Evolutionary conservation across 2,888 invertebrate species (phyloP), one percentile per base, ranked within the genome.

Genomic region (Eupithecia abbreviata): DNA sequence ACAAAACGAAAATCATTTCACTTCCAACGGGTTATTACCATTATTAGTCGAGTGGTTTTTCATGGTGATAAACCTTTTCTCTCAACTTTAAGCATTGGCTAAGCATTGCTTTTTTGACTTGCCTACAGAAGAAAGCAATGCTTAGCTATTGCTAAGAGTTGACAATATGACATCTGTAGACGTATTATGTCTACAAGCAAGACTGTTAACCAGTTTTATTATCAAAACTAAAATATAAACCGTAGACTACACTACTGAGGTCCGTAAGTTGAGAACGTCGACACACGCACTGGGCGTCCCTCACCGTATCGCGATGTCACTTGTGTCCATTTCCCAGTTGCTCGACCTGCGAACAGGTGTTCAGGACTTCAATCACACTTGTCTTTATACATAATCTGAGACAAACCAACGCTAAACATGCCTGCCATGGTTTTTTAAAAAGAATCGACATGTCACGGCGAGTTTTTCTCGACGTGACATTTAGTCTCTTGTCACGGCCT

Each of bases 191-290:
- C 4, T 30, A 12, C 12, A 62, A 62, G 62, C 30, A 62, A 62
- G 30, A 12, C 2, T 3, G 30, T 62, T 9, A 62, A 62, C 30
- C 30, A 58, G 55, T 62, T 62, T 62, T 51, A 51, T 51, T 41
- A 67, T 67, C 67, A 41, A 43, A 43, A 68, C 80, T 80, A 84
- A 85, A 78, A 81, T 86, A 83, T 84, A 87, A 87, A 85, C 84
- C 81, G 74, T 77, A 74, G 77, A 92, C 92, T 93, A 93, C 90
- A 90, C 92, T 93, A 93, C 90, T 94, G 94, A 94, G 94, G 94
- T 93, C 94, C 93, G 93, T 91, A 85, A 87, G 90, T 91, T 91
- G 92, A 89, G 93, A 94, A 94, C 94, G 94, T 89, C 94, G 94
- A 95, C 94, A 94, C 94, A 95, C 93, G 92, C 83, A 85, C 92